phyloP scores from a whole-genome alignment of 1,140 invertebrate genomes.

The Ceratitis capitata region DNA sequence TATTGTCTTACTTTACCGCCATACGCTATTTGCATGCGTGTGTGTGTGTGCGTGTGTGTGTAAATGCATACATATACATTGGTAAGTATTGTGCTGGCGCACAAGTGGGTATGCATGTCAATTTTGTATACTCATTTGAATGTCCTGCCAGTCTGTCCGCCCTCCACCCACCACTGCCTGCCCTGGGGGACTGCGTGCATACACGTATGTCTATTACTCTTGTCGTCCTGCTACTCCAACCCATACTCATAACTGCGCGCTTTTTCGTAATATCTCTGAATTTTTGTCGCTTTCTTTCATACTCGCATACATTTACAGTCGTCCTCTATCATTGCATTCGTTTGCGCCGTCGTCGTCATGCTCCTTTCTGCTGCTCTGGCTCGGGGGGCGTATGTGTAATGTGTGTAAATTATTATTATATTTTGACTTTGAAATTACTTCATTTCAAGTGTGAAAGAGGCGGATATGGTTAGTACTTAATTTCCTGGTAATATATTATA shows the following conservation, averaged over 20 bases:
- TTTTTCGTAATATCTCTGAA: not conserved
- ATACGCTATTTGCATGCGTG: too few relatives aligned
- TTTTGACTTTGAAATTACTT: slow-evolving; percentile 40
- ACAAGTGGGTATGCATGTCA: slow-evolving; percentile 13
- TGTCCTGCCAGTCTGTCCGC: slow-evolving; percentile 25
- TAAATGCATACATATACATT: too few relatives aligned
- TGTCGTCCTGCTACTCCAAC: not conserved
- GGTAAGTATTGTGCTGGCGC: not conserved
- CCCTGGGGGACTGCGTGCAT: slow-evolving; percentile 11
- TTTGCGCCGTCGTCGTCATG: not conserved
- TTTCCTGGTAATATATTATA: slow-evolving; percentile 36
- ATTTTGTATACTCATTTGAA: slow-evolving; percentile 17
- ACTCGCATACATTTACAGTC: not conserved
- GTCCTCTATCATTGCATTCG: not conserved
- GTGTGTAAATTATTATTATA: slow-evolving; percentile 41
- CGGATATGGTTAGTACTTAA: slow-evolving; percentile 39
- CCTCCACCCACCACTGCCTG: not conserved
- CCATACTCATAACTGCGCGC: not conserved
- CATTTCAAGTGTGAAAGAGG: slow-evolving; percentile 37
- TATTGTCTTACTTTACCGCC: not conserved
- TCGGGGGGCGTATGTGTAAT: slow-evolving; percentile 32
- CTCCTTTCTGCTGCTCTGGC: not conserved
- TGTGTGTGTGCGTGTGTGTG: not conserved
- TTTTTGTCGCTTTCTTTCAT: not conserved
- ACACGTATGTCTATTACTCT: not conserved